Conservation (phyloP, 1,140 invertebrate genomes). For the Magallana ariakensis region DNA sequence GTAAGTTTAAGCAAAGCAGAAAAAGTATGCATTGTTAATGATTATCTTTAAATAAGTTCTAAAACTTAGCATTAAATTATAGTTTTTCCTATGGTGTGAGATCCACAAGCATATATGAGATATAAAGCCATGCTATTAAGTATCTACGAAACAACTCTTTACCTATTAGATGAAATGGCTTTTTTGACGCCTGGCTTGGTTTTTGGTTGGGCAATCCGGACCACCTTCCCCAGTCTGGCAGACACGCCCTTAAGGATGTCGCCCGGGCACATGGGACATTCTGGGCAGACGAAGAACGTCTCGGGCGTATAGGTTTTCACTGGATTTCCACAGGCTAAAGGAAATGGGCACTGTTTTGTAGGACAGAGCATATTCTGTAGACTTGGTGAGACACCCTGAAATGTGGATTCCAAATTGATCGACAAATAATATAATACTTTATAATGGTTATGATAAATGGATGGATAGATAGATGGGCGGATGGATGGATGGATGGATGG, state of each 20-base stretch:
- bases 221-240: conserved; percentile 29
- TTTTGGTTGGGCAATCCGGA: conserved; percentile 30
- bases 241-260: conserved; percentile 46
- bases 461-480: not conserved
- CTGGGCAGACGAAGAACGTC: conserved; percentile 49
- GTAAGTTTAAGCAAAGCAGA: too few species aligned
- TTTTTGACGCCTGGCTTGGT: not conserved
- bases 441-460: not conserved
- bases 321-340: conserved; percentile 37
- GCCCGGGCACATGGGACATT: conserved; percentile 47
- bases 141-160: not conserved
- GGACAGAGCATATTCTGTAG: conserved; percentile 45
- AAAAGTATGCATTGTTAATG: not conserved
- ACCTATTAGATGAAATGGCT: not conserved
- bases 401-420: not conserved
- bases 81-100: too few species aligned
- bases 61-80: not conserved
- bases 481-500: too few species aligned
- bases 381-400: conserved; percentile 31
- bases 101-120: not conserved
- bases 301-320: conserved; percentile 47
- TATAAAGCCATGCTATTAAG: not conserved
- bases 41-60: not conserved
- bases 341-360: conserved; percentile 44
- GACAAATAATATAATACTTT: too few species aligned